A percentile compares a stretch with the other conserved stretches of the same genome.
Conservation (phyloP, 2,888 invertebrate genomes). For the Gastracanthus pulcherrimus region DNA sequence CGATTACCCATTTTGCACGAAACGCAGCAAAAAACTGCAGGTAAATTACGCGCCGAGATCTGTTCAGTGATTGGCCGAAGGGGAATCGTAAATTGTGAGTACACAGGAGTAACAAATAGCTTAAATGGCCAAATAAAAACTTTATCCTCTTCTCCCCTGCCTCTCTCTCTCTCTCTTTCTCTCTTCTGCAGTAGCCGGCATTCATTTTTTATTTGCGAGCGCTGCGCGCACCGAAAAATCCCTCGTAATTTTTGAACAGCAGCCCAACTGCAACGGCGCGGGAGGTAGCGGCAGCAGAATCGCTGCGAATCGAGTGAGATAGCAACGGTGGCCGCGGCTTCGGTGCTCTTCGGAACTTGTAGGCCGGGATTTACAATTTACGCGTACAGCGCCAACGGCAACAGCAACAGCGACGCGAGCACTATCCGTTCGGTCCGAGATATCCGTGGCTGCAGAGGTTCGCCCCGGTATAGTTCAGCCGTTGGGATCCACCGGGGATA, state of each 20-base stretch:
- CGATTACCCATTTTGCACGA: neutral
- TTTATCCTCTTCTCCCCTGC: neutral
- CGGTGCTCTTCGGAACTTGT: constrained; percentile 7
- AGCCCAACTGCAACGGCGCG: neutral
- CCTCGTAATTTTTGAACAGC: constrained; percentile 10
- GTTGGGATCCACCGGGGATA: neutral
- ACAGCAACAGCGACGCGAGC: neutral
- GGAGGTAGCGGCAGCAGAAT: neutral
- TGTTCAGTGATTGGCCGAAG: neutral
- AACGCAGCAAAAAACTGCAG: neutral
- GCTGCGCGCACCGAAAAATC: neutral
- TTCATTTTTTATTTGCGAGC: constrained; percentile 14
- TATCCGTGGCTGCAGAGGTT: neutral
- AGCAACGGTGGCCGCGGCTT: neutral
- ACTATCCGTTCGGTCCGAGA: neutral
- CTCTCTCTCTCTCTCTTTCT: neutral
- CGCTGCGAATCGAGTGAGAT: neutral
- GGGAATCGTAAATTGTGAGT: constrained; percentile 2
- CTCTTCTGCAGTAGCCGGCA: neutral
- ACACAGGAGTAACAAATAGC: neutral
- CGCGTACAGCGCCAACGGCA: constrained; percentile 4
- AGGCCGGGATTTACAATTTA: constrained; percentile 33
- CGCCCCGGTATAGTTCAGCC: neutral
- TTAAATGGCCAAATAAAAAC: constrained; percentile 2
- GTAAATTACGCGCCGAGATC: neutral